Conservation (phyloP, 2,797 vertebrate species). For the Microchirus variegatus region DNA sequence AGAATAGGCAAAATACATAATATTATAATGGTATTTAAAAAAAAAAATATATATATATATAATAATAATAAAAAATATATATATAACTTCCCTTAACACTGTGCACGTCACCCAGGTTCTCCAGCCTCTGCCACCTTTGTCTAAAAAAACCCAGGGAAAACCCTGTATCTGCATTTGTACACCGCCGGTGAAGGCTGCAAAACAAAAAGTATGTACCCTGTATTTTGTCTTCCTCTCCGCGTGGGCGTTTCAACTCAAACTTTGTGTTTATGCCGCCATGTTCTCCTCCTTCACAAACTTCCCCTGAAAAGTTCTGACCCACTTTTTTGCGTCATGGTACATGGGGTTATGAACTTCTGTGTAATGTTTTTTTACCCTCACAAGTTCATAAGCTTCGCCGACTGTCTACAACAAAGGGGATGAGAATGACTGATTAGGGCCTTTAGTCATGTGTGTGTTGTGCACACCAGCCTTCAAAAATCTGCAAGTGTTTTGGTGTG, state of each 20-base stretch:
- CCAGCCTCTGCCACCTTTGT: too few species aligned
- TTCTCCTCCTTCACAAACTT: conserved; percentile 45
- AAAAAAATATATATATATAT: too few species aligned
- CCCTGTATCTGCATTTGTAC: conserved; percentile 4
- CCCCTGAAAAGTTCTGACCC: conserved; percentile 64
- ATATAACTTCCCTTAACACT: too few species aligned
- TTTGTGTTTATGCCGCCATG: conserved; percentile 40
- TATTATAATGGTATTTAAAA: too few species aligned
- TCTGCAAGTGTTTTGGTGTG: background rate
- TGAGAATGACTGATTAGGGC: conserved; percentile 62
- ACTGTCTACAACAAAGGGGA: conserved; percentile 68
- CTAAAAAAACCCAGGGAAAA: too few species aligned
- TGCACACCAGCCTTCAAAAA: too few species aligned
- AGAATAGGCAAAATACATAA: too few species aligned
- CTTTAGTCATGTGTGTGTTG: conserved; percentile 28
- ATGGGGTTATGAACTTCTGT: conserved; percentile 69
- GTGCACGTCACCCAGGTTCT: too few species aligned
- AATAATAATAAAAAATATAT: too few species aligned
- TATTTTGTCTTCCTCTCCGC: background rate
- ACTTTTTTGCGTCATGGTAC: conserved; percentile 73
- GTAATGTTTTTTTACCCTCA: conserved; percentile 63
- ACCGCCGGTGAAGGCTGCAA: background rate
- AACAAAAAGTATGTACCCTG: background rate
- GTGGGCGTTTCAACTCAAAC: conserved; percentile 35
- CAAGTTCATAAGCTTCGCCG: conserved; percentile 63